Evolutionary conservation across 1,140 invertebrate species (phyloP).

Genomic region (Calephelis virginiensis): DNA sequence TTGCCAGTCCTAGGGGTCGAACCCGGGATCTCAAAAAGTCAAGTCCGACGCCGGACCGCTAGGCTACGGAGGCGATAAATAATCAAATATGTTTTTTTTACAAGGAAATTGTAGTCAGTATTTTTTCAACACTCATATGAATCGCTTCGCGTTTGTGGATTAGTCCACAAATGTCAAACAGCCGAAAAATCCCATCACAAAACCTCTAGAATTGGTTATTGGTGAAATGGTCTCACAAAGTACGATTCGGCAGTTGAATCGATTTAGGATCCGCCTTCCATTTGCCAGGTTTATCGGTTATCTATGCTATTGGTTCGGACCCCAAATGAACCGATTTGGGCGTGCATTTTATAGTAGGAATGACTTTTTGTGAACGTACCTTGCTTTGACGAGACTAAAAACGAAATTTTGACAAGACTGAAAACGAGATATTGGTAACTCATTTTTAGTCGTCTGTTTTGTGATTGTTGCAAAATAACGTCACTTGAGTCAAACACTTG

Average conservation of each 20-base stretch:
- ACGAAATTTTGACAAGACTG: too few relatives aligned
- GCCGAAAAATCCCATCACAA: slow-evolving; percentile 41
- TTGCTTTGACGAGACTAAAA: background rate
- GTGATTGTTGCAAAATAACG: too few relatives aligned
- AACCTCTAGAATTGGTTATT: slow-evolving; percentile 46
- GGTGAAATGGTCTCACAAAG: slow-evolving; percentile 44
- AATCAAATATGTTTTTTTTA: too few relatives aligned
- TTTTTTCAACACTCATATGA: background rate
- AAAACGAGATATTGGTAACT: too few relatives aligned
- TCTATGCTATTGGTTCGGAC: slow-evolving; percentile 15
- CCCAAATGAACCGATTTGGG: slow-evolving; percentile 16
- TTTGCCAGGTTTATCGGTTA: slow-evolving; percentile 32
- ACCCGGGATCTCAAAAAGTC: too few relatives aligned
- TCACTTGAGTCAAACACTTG: too few relatives aligned
- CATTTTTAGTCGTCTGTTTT: too few relatives aligned
- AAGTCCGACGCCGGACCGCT: too few relatives aligned
- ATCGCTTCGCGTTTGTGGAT: slow-evolving; percentile 14
- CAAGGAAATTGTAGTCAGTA: too few relatives aligned
- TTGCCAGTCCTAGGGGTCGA: too few relatives aligned
- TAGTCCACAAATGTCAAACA: slow-evolving; percentile 19
- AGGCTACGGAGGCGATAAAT: too few relatives aligned
- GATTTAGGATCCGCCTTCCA: slow-evolving; percentile 42
- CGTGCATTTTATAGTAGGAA: slow-evolving; percentile 17
- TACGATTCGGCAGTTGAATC: slow-evolving; percentile 39
- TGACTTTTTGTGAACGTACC: background rate